Percentiles rank a stretch among this genome's conserved stretches.
phyloP scores from a whole-genome alignment of 2,797 vertebrate species.

The Ceryle rudis region DNA sequence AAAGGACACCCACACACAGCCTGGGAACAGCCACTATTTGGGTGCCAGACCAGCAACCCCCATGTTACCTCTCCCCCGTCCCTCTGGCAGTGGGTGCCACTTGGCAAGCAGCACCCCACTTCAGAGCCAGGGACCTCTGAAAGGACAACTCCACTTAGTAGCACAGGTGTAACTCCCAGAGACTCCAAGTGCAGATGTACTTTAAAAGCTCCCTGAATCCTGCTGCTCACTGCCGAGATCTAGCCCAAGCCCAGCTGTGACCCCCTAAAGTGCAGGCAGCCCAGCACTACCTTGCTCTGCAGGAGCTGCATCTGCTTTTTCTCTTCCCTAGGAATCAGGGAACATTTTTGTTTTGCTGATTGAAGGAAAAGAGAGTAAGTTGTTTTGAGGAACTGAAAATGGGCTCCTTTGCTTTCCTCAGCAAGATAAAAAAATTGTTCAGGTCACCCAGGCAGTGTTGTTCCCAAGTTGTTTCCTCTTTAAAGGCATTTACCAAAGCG shows the following conservation, averaged over 20 bases:
- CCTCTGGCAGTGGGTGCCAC: rapidly evolving
- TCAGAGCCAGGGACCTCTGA: neutral
- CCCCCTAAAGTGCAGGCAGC: neutral
- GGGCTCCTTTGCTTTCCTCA: conserved; percentile 11
- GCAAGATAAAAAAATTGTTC: neutral
- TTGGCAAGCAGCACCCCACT: neutral
- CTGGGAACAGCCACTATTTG: rapidly evolving
- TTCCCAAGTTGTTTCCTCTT: neutral
- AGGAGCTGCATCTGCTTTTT: neutral
- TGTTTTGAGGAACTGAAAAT: neutral
- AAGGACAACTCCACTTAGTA: neutral
- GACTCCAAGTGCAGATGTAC: neutral
- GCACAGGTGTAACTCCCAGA: neutral
- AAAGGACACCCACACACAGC: neutral
- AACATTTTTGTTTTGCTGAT: neutral
- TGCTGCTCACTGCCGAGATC: neutral
- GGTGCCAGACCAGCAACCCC: neutral
- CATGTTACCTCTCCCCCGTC: rapidly evolving
- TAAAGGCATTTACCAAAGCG: neutral
- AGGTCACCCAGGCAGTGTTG: neutral
- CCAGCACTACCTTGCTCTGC: neutral
- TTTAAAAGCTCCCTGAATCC: neutral
- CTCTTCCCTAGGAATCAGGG: neutral
- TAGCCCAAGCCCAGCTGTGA: neutral
- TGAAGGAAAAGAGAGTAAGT: conserved; percentile 3